Evolutionary conservation across 2,797 vertebrate genomes (phyloP).

Genomic region (Mionectes olivaceus): DNA sequence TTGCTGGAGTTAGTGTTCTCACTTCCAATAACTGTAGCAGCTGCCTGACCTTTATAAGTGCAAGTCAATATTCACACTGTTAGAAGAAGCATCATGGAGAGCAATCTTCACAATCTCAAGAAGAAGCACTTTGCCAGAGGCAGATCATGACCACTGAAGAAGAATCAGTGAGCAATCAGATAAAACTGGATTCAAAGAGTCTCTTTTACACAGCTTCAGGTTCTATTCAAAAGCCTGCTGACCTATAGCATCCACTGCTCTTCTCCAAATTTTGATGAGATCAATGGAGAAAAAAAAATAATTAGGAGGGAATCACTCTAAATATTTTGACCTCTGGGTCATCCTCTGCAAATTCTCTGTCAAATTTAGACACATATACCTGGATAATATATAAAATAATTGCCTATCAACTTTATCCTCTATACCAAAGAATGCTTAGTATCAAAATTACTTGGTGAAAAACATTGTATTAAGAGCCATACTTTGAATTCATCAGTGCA

Average conservation of each 20-base stretch:
- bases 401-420: neutral
- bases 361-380: neutral
- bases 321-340: neutral
- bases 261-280: constrained; percentile 49
- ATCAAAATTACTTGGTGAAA: neutral
- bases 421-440: neutral
- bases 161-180: constrained; percentile 44
- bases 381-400: neutral
- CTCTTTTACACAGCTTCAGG: constrained; percentile 52
- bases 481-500: neutral
- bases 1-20: constrained; percentile 62
- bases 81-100: constrained; percentile 46
- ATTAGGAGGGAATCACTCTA: neutral
- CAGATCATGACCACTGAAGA: constrained; percentile 53
- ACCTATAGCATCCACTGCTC: neutral
- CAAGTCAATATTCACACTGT: constrained; percentile 70
- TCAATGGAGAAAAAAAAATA: constrained; percentile 10
- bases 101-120: constrained; percentile 58
- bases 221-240: constrained; percentile 61
- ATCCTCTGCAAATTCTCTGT: neutral
- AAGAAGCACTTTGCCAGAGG: constrained; percentile 66
- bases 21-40: constrained; percentile 63
- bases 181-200: constrained; percentile 68
- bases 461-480: neutral
- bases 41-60: constrained; percentile 74